Evolutionary conservation across 2,888 invertebrate species (phyloP).

Genomic region (Imbricaverruca yamaguchii): DNA sequence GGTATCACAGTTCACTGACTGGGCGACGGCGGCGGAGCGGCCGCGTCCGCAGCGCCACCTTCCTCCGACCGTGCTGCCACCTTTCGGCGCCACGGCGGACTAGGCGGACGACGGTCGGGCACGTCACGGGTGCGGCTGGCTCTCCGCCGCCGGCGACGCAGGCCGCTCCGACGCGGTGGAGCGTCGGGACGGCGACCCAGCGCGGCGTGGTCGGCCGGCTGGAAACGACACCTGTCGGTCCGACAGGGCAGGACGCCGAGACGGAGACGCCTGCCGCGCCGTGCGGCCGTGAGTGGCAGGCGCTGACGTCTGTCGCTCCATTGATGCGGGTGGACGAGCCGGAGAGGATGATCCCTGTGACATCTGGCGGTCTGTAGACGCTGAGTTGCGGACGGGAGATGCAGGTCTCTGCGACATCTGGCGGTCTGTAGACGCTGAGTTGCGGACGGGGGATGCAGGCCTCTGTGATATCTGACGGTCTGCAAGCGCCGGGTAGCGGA

Average conservation of each 20-base stretch:
- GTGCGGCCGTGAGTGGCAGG: not conserved
- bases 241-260: not conserved
- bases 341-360: not conserved
- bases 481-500: too few relatives aligned
- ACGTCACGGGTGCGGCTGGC: not conserved
- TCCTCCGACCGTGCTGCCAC: not conserved
- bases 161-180: not conserved
- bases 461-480: not conserved
- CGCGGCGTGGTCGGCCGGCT: not conserved
- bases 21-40: not conserved
- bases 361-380: not conserved
- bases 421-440: too few relatives aligned
- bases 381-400: too few relatives aligned
- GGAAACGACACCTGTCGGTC: not conserved
- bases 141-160: not conserved
- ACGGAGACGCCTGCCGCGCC: not conserved
- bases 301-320: not conserved
- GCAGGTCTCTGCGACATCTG: too few relatives aligned
- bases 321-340: not conserved
- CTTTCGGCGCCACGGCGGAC: not conserved
- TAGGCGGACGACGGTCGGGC: not conserved
- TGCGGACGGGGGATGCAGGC: not conserved
- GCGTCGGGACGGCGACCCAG: not conserved
- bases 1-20: constrained; percentile 1
- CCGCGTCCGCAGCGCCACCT: not conserved